Percentiles rank a stretch among this genome's conserved stretches.
phyloP scores from a whole-genome alignment of 2,888 invertebrate genomes.

The Toxonevra muliebris region DNA sequence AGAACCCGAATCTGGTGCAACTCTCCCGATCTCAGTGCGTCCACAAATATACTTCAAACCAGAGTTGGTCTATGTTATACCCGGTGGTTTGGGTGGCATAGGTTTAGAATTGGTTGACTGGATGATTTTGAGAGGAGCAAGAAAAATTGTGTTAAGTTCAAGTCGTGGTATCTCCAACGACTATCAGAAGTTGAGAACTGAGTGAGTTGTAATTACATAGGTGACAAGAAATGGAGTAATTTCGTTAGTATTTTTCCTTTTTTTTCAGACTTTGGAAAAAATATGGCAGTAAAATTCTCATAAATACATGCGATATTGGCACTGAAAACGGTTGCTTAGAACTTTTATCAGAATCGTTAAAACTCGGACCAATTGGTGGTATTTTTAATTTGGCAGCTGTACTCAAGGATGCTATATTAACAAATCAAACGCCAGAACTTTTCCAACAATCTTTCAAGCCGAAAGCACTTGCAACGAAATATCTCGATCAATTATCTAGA shows the following conservation, averaged over 20 bases:
- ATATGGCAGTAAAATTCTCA: slow-evolving; percentile 74
- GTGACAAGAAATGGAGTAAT: too few species aligned
- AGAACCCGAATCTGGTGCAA: slow-evolving; percentile 44
- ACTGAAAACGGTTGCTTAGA: slow-evolving; percentile 74
- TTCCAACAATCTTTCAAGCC: slow-evolving; percentile 77
- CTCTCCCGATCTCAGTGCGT: slow-evolving; percentile 54
- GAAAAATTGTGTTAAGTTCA: slow-evolving; percentile 81
- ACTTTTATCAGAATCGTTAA: slow-evolving; percentile 72
- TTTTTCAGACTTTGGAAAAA: slow-evolving; percentile 72
- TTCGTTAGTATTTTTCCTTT: neutral
- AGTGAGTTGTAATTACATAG: slow-evolving; percentile 67
- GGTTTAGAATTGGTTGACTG: slow-evolving; percentile 90
- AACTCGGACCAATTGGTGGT: slow-evolving; percentile 78
- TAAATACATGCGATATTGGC: slow-evolving; percentile 78
- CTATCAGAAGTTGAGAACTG: slow-evolving; percentile 80
- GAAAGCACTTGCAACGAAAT: slow-evolving; percentile 82
- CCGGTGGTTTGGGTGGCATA: slow-evolving; percentile 90
- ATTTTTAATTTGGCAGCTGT: slow-evolving; percentile 91
- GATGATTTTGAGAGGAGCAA: slow-evolving; percentile 84
- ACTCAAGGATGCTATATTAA: slow-evolving; percentile 78
- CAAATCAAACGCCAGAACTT: slow-evolving; percentile 77
- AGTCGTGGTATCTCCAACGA: slow-evolving; percentile 82
- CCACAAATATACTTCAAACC: slow-evolving; percentile 58
- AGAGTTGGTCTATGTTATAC: slow-evolving; percentile 68
- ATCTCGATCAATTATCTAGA: slow-evolving; percentile 77